A percentile compares a stretch with the other conserved stretches of the same genome.
Evolutionary conservation across 2,113 vertebrate genomes (phyloP).

Genomic region (Phrynosoma platyrhinos): DNA sequence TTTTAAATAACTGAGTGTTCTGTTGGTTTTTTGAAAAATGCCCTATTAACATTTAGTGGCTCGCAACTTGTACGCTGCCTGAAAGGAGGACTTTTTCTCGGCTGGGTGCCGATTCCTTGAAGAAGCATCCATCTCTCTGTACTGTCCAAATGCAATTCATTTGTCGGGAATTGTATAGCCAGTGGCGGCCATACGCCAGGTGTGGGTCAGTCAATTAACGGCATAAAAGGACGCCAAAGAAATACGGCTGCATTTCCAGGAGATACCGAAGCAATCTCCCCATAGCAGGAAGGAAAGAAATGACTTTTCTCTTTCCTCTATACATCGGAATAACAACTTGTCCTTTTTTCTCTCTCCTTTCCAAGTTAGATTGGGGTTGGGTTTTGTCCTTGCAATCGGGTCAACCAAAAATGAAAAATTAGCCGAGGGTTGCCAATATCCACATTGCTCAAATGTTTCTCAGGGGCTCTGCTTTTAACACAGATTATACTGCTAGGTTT

Average conservation of each 20-base stretch:
- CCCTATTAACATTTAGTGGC: not conserved
- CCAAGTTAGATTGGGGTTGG: not conserved
- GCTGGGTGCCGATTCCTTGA: not conserved
- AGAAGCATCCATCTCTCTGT: constrained; percentile 14
- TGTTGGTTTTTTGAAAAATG: no score
- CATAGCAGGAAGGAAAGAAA: not conserved
- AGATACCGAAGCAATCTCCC: not conserved
- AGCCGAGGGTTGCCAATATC: not conserved
- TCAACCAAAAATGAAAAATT: not conserved
- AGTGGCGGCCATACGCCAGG: not conserved
- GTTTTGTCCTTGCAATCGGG: not conserved
- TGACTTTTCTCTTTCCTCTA: no score
- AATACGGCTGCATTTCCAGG: not conserved
- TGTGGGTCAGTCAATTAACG: constrained; percentile 15
- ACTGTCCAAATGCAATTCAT: not conserved
- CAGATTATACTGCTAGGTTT: no score
- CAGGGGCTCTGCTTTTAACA: no score
- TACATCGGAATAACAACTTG: no score
- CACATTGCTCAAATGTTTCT: no score
- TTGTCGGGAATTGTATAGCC: not conserved
- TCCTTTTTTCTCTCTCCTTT: not conserved
- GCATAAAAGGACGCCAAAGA: constrained; percentile 32
- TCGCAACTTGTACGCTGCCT: not conserved
- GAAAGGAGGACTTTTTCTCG: constrained; percentile 24
- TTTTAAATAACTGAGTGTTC: not conserved